A percentile compares a stretch with the other conserved stretches of the same genome.
Evolutionary conservation across 2,113 vertebrate species (phyloP).

Genomic region (Rhizomys pruinosus): DNA sequence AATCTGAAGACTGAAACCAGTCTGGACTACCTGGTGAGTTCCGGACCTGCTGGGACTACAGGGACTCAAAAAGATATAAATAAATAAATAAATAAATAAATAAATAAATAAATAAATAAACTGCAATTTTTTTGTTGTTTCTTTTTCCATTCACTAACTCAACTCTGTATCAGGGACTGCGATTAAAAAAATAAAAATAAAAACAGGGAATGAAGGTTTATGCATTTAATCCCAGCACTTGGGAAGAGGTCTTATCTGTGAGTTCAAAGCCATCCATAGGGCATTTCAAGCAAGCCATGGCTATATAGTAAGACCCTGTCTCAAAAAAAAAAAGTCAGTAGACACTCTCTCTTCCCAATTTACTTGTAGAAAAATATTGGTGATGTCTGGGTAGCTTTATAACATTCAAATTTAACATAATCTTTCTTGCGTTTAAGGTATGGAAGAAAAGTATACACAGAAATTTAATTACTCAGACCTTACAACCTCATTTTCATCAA

Average conservation of each 20-base stretch:
- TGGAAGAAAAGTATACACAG: not conserved
- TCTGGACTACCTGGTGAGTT: too few relatives aligned
- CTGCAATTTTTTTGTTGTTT: not conserved
- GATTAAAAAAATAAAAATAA: not conserved
- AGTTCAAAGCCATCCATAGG: too few relatives aligned
- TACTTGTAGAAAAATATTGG: not conserved
- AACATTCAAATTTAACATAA: not conserved
- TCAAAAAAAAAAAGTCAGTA: not conserved
- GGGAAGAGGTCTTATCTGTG: too few relatives aligned
- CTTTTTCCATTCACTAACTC: conserved; percentile 41
- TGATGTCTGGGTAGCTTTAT: not conserved
- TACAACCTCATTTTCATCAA: conserved; percentile 28
- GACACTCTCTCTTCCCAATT: not conserved
- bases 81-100: too few relatives aligned
- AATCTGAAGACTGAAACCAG: too few relatives aligned
- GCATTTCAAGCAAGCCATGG: too few relatives aligned
- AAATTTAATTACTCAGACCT: not conserved
- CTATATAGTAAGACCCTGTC: too few relatives aligned
- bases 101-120: too few relatives aligned
- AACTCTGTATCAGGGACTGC: not conserved
- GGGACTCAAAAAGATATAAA: too few relatives aligned
- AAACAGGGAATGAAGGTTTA: not conserved
- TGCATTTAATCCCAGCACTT: too few relatives aligned
- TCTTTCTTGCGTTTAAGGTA: not conserved
- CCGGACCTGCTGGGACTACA: too few relatives aligned